Evolutionary conservation across 2,113 vertebrate species (phyloP), one percentile per base, ranked within the genome.

Genomic region (Stegastes partitus): DNA sequence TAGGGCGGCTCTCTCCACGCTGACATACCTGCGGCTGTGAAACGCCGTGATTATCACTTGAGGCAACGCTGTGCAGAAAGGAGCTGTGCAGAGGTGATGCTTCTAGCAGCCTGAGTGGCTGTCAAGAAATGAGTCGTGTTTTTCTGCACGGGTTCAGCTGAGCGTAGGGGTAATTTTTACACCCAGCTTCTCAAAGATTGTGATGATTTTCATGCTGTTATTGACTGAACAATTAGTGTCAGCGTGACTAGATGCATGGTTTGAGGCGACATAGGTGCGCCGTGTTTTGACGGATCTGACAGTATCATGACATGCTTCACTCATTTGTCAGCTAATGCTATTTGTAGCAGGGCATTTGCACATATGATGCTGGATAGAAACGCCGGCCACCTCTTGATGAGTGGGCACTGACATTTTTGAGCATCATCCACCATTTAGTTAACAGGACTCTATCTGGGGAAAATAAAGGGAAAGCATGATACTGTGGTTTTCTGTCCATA

Each of bases 11-110:
- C 78, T 66, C 37, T 83, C 56, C 57, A 57, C 4, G 53, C 73
- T 75, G 79, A 84, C 77, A 81, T 62, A 83, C 75, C 77, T 75
- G 77, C 72, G 71, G 67, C 79, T 84, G 45, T 84, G 77, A 91
- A 90, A 87, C 66, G 59, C 59, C n/a, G 18, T 77, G 67, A 83
- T 85, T 85, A 86, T 78, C 65, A 80, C 77, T 79, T 53, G 51
- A 77, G 77, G 71, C 55, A 56, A 21, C 0, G 51, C 51, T 39
- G 55, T 8, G 56, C 49, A 62, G 69, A 85, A 37, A 77, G 68
- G 59, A 64, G 56, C 70, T 18, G 74, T 26, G 57, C 70, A 62
- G 79, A 83, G 67, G 76, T 80, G 85, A 84, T 68, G 68, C 79
- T 37, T 82, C 71, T 61, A 31, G 68, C 1, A 22, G 55, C 74